Base-by-base conservation (phyloP, 2,797 vertebrate genomes). In the Hozukius guyotensis region DNA sequence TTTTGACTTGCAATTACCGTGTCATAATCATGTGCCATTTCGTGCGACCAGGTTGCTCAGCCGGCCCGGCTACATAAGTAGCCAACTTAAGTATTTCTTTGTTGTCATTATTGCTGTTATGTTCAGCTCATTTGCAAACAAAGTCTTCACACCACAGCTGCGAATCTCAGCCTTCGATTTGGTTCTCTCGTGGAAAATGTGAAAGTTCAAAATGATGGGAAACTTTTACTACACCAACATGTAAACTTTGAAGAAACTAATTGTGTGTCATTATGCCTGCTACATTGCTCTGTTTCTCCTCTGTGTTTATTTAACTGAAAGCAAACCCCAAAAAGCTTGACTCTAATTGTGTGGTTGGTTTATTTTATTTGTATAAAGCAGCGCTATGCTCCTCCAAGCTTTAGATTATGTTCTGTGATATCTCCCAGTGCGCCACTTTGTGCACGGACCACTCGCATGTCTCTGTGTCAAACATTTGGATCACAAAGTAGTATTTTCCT, bases 301-400 rank as follows among this genome's bases (percentile, higher is more conserved):
- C 79, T 70, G 84, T 93, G 92, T 95, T 93, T 95, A 93, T 94
- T 94, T 92, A 93, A 94, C 89, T 88, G 88, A 95, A 88, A 93
- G 87, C 90, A 93, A 95, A 94, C 85, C 46, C 88, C 84, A 80
- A 89, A 92, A 92, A 85, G 91, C 91, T 92, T 36, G 75, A 71
- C 86, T 91, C 88, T 94, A 94, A 95, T 95, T 94, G 91, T 92
- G 92, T 27, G 92, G 91, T 92, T 75, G 86, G 92, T 95, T 94
- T 94, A 90, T 93, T 94, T 93, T 90, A 93, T 94, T 93, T 93
- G 93, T 93, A 76, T 88, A 86, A 90, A 89, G 83, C 84, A 80
- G 88, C 78, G 53, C 88, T 77, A 81, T 82, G 87, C 86, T 92
- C 87, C 91, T 94, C 83, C 82, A 81, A 93, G 92, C 85, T 94